These are phyloP conservation scores for Lepeophtheirus nordmannii DNA, from an alignment of 2,888 invertebrate species.

Conservation along the genomic window DNA sequence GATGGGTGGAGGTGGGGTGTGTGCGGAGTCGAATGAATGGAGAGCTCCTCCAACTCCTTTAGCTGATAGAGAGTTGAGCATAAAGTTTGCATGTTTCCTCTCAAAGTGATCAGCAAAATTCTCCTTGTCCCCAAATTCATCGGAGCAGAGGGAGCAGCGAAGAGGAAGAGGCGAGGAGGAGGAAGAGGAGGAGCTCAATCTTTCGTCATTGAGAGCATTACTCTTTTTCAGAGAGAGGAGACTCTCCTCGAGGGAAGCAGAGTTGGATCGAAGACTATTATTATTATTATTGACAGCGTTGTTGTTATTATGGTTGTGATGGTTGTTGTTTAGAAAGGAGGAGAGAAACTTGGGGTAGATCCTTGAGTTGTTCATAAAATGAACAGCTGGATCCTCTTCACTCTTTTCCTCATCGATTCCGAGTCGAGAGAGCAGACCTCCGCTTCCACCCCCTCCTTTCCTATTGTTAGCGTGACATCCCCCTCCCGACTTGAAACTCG, in stretches of 20 bases:
- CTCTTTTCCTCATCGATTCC: background rate
- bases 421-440: background rate
- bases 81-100: background rate
- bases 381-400: background rate
- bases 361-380: background rate
- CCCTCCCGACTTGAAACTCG: background rate
- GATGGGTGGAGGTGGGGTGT: too few species aligned
- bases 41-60: too few species aligned
- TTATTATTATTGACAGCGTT: too few species aligned
- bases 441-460: background rate
- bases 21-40: too few species aligned
- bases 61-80: too few species aligned
- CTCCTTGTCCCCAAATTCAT: slow-evolving; percentile 7
- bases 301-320: too few species aligned
- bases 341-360: background rate
- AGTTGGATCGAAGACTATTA: too few species aligned
- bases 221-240: background rate
- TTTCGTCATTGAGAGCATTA: background rate
- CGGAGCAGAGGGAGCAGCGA: background rate
- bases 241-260: background rate
- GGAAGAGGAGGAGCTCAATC: background rate
- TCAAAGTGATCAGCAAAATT: background rate
- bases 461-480: too few species aligned
- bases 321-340: background rate
- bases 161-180: background rate